These are phyloP conservation scores for Diadophis punctatus DNA, from an alignment of 2,113 vertebrate genomes.

Conservation along the genomic window DNA sequence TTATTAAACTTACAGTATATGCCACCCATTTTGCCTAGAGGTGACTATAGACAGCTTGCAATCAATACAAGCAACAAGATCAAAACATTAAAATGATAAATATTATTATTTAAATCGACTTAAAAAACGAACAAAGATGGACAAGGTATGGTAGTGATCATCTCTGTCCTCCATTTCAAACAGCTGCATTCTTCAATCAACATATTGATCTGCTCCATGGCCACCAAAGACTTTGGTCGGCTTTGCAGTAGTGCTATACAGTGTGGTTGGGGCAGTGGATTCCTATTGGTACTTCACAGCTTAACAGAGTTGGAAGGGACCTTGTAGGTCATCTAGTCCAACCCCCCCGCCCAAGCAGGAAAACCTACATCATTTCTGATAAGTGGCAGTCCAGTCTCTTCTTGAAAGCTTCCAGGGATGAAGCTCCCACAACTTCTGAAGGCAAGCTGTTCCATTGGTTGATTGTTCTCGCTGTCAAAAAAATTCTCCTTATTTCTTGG, in stretches of 20 bases:
- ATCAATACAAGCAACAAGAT: background rate
- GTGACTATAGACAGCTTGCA: background rate
- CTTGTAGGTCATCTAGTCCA: no score
- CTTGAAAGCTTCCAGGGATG: no score
- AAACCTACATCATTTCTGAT: no score
- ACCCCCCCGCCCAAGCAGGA: no score
- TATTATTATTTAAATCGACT: background rate
- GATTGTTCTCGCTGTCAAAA: no score
- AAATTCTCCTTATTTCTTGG: no score
- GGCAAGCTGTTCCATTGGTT: no score
- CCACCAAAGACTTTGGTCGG: slow-evolving; percentile 55
- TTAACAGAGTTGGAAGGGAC: no score
- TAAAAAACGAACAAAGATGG: background rate
- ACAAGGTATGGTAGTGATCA: background rate
- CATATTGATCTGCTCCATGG: slow-evolving; percentile 65
- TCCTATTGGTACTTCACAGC: slow-evolving; percentile 52
- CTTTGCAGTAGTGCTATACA: slow-evolving; percentile 61
- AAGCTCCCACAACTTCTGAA: no score
- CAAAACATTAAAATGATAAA: background rate
- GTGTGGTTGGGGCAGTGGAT: slow-evolving; percentile 63
- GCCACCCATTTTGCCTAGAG: background rate
- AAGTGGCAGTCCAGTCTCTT: no score
- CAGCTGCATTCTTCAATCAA: slow-evolving; percentile 65
- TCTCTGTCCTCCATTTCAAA: slow-evolving; percentile 65
- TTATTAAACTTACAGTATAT: background rate